Evolutionary conservation across 2,888 invertebrate genomes (phyloP).

Genomic region (Hyalella azteca): DNA sequence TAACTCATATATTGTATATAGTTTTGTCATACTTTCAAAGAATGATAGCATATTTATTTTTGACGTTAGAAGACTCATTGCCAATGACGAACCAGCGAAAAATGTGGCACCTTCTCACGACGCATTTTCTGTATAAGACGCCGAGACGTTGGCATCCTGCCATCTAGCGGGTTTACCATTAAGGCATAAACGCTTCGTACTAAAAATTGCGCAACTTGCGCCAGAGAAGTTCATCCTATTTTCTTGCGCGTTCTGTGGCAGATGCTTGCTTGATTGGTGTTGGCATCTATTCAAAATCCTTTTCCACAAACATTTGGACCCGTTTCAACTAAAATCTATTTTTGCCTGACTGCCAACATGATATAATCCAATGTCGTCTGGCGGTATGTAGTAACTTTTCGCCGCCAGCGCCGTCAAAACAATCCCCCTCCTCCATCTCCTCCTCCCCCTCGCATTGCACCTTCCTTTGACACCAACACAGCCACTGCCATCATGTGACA

Average conservation of each 20-base stretch:
- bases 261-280: too few species aligned
- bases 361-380: background rate
- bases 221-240: too few species aligned
- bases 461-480: constrained; percentile 27
- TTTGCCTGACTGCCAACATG: too few species aligned
- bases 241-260: too few species aligned
- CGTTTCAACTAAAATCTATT: too few species aligned
- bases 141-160: constrained; percentile 11
- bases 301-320: too few species aligned
- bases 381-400: background rate
- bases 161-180: background rate
- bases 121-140: background rate
- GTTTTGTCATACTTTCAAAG: too few species aligned
- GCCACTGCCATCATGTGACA: constrained; percentile 29
- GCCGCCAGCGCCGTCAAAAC: constrained; percentile 35
- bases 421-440: constrained; percentile 13
- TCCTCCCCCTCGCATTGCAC: background rate
- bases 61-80: too few species aligned
- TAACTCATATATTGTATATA: too few species aligned
- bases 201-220: constrained; percentile 5
- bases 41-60: too few species aligned
- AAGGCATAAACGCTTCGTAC: background rate
- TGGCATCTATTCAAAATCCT: too few species aligned
- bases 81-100: background rate
- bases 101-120: background rate